A percentile compares a stretch with the other conserved stretches of the same genome.
Conservation (phyloP, 2,888 invertebrate genomes). For the Teleiodes luculella region DNA sequence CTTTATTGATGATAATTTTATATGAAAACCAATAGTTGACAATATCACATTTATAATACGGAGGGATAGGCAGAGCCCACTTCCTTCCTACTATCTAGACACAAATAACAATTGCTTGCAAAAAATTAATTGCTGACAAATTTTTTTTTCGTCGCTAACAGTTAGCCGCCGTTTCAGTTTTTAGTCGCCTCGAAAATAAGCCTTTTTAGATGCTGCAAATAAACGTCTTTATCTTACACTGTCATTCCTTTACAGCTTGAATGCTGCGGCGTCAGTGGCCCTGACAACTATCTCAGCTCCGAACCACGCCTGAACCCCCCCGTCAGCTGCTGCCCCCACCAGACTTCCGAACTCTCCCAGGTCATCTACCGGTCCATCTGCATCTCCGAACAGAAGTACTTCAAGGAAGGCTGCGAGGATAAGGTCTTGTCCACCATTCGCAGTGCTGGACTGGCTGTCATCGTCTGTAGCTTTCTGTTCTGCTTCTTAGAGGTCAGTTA, state of each 20-base stretch:
- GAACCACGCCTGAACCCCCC: conserved; percentile 83
- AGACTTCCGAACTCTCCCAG: not conserved
- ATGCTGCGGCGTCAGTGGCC: conserved; percentile 81
- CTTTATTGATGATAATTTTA: too few species aligned
- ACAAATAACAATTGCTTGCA: too few species aligned
- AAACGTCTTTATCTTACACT: not conserved
- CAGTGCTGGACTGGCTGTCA: conserved; percentile 69
- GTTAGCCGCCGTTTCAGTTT: too few species aligned
- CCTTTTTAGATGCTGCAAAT: too few species aligned
- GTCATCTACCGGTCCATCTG: conserved; percentile 53
- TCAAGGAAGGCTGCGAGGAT: conserved; percentile 66
- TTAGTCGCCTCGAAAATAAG: too few species aligned
- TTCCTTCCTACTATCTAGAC: too few species aligned
- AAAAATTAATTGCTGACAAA: too few species aligned
- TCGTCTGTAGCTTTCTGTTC: conserved; percentile 71
- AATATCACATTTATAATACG: too few species aligned
- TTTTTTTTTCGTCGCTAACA: too few species aligned
- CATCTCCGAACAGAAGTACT: conserved; percentile 57
- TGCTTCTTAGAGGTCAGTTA: conserved; percentile 71
- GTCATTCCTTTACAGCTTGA: conserved; percentile 77
- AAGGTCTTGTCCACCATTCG: conserved; percentile 63
- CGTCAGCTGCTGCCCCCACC: conserved; percentile 81
- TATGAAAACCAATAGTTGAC: too few species aligned
- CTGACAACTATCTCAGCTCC: conserved; percentile 79
- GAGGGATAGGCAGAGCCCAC: too few species aligned